Conservation (phyloP, 2,797 vertebrate genomes). For the Enteromius mattozi region DNA sequence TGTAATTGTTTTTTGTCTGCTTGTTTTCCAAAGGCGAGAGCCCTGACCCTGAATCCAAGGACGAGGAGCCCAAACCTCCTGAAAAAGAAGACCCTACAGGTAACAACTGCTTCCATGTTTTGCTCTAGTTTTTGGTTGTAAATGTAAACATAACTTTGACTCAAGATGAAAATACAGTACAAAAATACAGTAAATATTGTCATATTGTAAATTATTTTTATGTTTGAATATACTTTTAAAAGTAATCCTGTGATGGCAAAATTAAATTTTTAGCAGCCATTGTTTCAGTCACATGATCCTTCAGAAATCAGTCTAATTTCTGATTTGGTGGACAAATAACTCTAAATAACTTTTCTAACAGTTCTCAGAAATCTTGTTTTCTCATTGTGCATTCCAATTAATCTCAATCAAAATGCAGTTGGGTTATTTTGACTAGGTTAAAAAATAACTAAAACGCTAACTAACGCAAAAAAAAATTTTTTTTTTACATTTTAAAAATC, state of each 20-base stretch:
- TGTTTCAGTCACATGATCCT: background rate
- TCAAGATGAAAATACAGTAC: background rate
- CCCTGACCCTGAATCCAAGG: background rate
- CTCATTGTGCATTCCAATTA: too few relatives aligned
- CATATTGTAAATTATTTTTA: background rate
- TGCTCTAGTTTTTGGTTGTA: background rate
- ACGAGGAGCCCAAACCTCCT: constrained; percentile 3
- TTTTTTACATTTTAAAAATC: too few relatives aligned
- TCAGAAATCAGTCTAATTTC: background rate
- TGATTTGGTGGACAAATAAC: background rate
- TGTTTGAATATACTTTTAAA: background rate
- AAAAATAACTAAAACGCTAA: too few relatives aligned
- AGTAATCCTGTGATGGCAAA: background rate
- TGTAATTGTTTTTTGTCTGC: constrained; percentile 23
- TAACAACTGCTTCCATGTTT: background rate
- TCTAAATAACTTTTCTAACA: too few relatives aligned
- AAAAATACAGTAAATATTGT: background rate
- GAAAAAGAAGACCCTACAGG: constrained; percentile 18
- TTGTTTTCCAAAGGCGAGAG: constrained; percentile 29
- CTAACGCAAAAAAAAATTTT: too few relatives aligned
- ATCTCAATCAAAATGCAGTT: too few relatives aligned
- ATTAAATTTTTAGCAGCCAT: background rate
- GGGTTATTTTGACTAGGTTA: too few relatives aligned
- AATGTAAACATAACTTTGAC: background rate
- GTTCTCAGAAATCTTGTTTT: too few relatives aligned